phyloP scores from a whole-genome alignment of 92 coral and sea anemone species.

The Umimayanthus chanpuru region DNA sequence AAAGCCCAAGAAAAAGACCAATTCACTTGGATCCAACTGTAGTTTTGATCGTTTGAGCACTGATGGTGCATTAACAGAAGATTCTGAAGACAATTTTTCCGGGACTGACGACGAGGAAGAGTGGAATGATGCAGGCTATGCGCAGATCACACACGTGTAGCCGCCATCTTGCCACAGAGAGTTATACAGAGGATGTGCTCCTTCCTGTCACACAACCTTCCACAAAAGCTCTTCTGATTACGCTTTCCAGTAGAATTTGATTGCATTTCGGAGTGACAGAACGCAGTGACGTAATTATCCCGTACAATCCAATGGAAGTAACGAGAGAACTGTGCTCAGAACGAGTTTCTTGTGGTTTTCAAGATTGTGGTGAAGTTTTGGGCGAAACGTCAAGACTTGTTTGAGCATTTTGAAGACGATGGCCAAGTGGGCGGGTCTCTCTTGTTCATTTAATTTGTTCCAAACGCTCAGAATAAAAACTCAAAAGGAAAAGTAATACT shows the following conservation, averaged over 20 bases:
- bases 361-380: too few species aligned
- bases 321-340: too few species aligned
- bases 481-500: too few species aligned
- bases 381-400: too few species aligned
- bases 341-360: too few species aligned
- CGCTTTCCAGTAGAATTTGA: not conserved
- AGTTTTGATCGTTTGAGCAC: conserved; percentile 49
- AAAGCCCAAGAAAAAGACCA: conserved; percentile 37
- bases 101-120: conserved; percentile 84
- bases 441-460: too few species aligned
- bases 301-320: too few species aligned
- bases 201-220: not conserved
- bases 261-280: not conserved
- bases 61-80: conserved; percentile 43
- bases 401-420: too few species aligned
- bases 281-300: not conserved
- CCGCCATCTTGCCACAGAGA: not conserved
- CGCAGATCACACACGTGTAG: conserved; percentile 34
- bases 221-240: not conserved
- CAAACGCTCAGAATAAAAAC: too few species aligned
- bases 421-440: too few species aligned
- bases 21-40: conserved; percentile 54
- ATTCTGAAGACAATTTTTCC: conserved; percentile 79
- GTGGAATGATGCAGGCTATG: conserved; percentile 56
- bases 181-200: not conserved